Percentiles rank a stretch among this genome's conserved stretches.
Evolutionary conservation across 1,140 invertebrate species (phyloP).

Genomic region (Calephelis nemesis): DNA sequence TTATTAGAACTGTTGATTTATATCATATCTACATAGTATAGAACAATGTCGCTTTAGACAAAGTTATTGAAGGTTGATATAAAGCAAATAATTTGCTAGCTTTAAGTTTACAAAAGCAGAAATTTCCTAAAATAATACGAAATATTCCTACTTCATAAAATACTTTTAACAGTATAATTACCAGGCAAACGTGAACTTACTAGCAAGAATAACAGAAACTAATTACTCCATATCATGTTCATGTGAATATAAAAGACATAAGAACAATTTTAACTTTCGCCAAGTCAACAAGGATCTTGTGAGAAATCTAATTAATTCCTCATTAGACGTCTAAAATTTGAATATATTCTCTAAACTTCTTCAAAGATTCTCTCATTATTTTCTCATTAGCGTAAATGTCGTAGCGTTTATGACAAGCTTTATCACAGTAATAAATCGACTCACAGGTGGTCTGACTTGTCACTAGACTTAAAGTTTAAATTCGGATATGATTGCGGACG

Average conservation of each 20-base stretch:
- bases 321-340: constrained; percentile 15
- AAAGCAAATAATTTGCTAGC: too few relatives aligned
- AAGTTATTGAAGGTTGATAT: too few relatives aligned
- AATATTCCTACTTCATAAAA: too few relatives aligned
- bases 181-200: background rate
- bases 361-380: constrained; percentile 14
- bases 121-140: too few relatives aligned
- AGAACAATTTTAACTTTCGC: background rate
- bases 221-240: background rate
- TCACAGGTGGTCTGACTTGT: constrained; percentile 36
- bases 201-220: background rate
- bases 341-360: constrained; percentile 13
- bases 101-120: too few relatives aligned
- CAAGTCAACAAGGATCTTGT: constrained; percentile 1
- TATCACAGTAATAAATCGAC: constrained; percentile 32
- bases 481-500: constrained; percentile 27
- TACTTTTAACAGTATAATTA: background rate
- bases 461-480: constrained; percentile 28
- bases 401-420: constrained; percentile 21
- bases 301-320: constrained; percentile 10
- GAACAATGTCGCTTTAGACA: too few relatives aligned
- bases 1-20: too few relatives aligned
- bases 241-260: background rate
- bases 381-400: constrained; percentile 20
- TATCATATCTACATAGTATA: too few relatives aligned